Conservation (phyloP, 2,888 invertebrate species). For the Drosophila seclusa region DNA sequence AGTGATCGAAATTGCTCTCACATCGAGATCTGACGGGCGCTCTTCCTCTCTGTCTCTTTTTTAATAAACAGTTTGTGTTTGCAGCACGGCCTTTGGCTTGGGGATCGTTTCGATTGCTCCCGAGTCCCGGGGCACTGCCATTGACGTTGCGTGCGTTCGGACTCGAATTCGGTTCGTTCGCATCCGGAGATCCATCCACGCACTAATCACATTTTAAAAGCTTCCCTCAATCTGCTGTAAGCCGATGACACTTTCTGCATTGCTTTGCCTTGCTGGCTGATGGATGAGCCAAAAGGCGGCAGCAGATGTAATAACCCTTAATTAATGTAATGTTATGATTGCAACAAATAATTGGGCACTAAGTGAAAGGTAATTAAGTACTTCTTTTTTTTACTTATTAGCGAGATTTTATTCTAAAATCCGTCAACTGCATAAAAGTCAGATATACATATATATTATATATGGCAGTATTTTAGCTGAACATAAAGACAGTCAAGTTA, state of each 20-base stretch:
- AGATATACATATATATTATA: background rate
- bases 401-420: background rate
- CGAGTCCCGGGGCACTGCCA: slow-evolving; percentile 3
- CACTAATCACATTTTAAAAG: slow-evolving; percentile 56
- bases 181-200: slow-evolving; percentile 1
- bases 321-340: background rate
- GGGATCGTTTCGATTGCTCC: slow-evolving; percentile 19
- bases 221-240: slow-evolving; percentile 4
- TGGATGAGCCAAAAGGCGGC: background rate
- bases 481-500: background rate
- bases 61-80: slow-evolving; percentile 5
- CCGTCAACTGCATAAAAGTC: background rate
- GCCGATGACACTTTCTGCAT: slow-evolving; percentile 5
- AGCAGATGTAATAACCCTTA: background rate
- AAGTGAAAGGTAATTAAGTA: background rate
- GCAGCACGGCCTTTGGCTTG: slow-evolving; percentile 21
- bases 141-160: slow-evolving; percentile 5
- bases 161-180: slow-evolving; percentile 13
- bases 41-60: slow-evolving; percentile 4
- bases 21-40: slow-evolving; percentile 6
- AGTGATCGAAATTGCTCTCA: slow-evolving; percentile 14
- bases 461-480: background rate
- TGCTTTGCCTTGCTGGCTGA: background rate
- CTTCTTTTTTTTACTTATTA: background rate
- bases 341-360: background rate